Evolutionary conservation across 2,113 vertebrate species (phyloP).

Genomic region (Okapia johnstoni): DNA sequence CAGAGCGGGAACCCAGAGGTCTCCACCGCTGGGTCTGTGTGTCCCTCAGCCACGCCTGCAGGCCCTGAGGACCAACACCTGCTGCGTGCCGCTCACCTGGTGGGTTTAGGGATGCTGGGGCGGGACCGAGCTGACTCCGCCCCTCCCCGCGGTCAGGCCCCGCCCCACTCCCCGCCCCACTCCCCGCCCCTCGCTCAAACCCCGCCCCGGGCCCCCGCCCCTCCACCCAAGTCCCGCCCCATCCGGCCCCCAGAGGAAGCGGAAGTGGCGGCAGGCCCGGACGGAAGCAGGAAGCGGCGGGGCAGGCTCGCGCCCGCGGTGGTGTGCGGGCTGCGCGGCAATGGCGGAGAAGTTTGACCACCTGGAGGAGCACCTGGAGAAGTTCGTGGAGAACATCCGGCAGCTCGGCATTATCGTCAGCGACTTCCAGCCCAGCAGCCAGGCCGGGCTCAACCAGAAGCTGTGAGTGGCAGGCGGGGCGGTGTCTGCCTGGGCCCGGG

Average conservation of each 20-base stretch:
- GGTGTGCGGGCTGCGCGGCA: rapidly evolving
- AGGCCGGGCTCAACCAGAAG: constrained; percentile 96
- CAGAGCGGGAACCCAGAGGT: too few relatives aligned
- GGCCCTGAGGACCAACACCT: rapidly evolving
- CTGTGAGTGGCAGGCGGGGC: constrained; percentile 80
- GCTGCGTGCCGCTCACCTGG: rapidly evolving
- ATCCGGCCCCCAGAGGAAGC: rapidly evolving
- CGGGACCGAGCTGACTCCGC: not conserved
- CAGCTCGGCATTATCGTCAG: constrained; percentile 98
- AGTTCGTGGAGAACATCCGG: constrained; percentile 98
- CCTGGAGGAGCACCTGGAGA: constrained; percentile 96
- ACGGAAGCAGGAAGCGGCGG: constrained; percentile 52
- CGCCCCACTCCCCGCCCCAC: not conserved
- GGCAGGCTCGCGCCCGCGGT: rapidly evolving
- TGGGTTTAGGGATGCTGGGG: not conserved
- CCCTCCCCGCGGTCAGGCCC: rapidly evolving
- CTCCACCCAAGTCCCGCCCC: not conserved
- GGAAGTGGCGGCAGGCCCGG: not conserved
- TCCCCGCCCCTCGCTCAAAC: rapidly evolving
- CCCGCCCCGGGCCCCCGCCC: not conserved
- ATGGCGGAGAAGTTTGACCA: constrained; percentile 99
- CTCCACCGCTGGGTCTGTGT: not conserved
- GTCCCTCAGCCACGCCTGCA: rapidly evolving
- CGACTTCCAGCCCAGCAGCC: constrained; percentile 98
- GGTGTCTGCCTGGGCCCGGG: not conserved